Evolutionary conservation across 2,113 vertebrate species (phyloP).

Genomic region (Cephalophus harveyi): DNA sequence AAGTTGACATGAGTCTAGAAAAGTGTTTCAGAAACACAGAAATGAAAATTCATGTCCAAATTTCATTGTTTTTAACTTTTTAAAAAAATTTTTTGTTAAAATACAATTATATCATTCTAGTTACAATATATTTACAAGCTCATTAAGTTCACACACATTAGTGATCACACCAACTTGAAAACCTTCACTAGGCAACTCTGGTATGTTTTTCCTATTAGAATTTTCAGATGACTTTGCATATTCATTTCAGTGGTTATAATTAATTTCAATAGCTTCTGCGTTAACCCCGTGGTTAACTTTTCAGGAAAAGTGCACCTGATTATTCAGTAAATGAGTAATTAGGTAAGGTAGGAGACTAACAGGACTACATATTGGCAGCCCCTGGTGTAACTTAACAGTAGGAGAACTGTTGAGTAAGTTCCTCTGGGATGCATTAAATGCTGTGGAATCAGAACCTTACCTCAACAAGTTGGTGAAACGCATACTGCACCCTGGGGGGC

Average conservation of each 20-base stretch:
- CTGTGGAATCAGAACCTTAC: background rate
- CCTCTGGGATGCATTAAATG: background rate
- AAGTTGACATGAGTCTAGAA: background rate
- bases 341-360: background rate
- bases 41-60: background rate
- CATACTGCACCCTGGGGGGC: background rate
- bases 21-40: background rate
- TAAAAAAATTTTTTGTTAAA: background rate
- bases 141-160: background rate
- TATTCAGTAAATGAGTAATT: background rate
- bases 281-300: background rate
- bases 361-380: background rate
- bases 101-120: background rate
- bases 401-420: background rate
- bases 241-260: background rate
- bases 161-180: background rate
- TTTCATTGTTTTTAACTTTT: background rate
- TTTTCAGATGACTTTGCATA: background rate
- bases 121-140: background rate
- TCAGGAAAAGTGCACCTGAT: background rate
- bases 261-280: background rate
- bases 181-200: background rate
- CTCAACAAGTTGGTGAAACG: constrained; percentile 51
- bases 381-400: background rate
- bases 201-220: background rate